Evolutionary conservation across 2,113 vertebrate species (phyloP), one percentile per base, ranked within the genome.

Genomic region (Dissostichus mawsoni): DNA sequence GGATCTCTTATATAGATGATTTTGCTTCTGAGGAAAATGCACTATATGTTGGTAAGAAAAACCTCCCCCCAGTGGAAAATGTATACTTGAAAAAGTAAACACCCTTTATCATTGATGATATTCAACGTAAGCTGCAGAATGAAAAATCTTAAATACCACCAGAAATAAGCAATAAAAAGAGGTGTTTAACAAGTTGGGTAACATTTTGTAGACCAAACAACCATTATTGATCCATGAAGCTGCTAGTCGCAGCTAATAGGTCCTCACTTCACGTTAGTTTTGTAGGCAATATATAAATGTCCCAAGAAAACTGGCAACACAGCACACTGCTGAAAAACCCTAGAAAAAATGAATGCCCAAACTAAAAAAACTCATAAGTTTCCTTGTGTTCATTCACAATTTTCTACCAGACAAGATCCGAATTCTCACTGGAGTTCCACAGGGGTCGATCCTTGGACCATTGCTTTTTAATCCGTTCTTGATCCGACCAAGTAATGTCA

Each of bases 1-100:
- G 97, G 48, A 95, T 98, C 85, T 97, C 97, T 0, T 99, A 98
- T 67, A 92, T 99, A 52, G 98, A 99, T 74, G 97, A 99, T 89
- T 98, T 96, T 92, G 94, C 97, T 67, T 95, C 92, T 69, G 83
- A 94, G 77, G 97, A 98, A 89, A 97, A 98, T 74, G 97, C 97
- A 45, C 95, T 99, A 52, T 99, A 99, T 85, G 94, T 97, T 64
- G 97, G 98, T 98, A 95, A 96, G 89, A 76, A 68, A 67, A 72
- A 14, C 14, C 50, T 51, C 11, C 51, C 3, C 4, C 8, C 29
- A 56, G 12, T 36, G 4, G 18, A 25, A 2, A 9, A 44, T 4
- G 52, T 57, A 8, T 9, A 53, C 18, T n/a, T 29, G 11, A 41
- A 25, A 50, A 16, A 14, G 6, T n/a, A 23, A 52, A 74, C 1